phyloP scores from a whole-genome alignment of 1,140 invertebrate species.

The Musca vetustissima region DNA sequence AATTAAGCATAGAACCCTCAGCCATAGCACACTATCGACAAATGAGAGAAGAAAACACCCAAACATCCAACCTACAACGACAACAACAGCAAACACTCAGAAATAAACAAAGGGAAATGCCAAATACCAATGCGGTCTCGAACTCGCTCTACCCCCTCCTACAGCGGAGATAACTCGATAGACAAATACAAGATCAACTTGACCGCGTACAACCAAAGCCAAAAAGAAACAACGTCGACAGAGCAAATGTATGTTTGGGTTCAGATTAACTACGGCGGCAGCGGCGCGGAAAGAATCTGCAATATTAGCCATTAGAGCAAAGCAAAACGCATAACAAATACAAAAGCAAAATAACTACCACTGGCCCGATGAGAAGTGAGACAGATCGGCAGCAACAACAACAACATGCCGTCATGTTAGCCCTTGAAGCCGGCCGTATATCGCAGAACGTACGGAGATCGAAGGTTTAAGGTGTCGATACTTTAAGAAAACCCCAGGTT shows the following conservation, averaged over 20 bases:
- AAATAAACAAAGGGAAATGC: too few species aligned
- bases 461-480: slow-evolving; percentile 1
- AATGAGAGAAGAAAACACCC: too few species aligned
- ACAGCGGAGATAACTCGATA: too few species aligned
- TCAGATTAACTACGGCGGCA: too few species aligned
- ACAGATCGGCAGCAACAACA: not conserved
- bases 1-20: too few species aligned
- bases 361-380: not conserved
- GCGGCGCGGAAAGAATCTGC: slow-evolving; percentile 11
- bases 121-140: too few species aligned
- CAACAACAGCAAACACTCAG: too few species aligned
- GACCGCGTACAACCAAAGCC: slow-evolving; percentile 9
- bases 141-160: too few species aligned
- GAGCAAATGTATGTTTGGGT: not conserved
- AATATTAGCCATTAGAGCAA: slow-evolving; percentile 2
- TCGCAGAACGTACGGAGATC: too few species aligned
- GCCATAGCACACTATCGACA: too few species aligned
- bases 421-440: slow-evolving; percentile 3
- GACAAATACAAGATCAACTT: slow-evolving; percentile 18
- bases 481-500: slow-evolving; percentile 25
- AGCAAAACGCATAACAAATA: not conserved
- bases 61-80: too few species aligned
- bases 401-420: not conserved
- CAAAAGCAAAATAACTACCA: not conserved
- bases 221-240: slow-evolving; percentile 3